Base-by-base conservation (phyloP, 2,888 invertebrate species). In the Pseudeuparius sepicola region DNA sequence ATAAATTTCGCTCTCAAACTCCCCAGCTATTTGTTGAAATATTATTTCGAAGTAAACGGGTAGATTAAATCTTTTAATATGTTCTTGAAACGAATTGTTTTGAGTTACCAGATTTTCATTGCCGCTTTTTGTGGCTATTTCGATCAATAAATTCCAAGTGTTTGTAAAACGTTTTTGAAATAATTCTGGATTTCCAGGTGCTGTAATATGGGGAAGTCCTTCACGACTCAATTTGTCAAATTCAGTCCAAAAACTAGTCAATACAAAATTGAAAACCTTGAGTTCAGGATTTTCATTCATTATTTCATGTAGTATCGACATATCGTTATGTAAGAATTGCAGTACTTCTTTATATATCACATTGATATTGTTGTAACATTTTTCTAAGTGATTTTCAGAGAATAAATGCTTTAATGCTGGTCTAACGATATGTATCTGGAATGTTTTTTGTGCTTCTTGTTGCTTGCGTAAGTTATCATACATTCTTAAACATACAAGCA, bases 31-130 rank as follows among this genome's bases (percentile, higher is more conserved):
- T 65, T 92, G 88, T 68, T 93, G 93, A 65, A 90, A 93, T 46
- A 90, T 73, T 47, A 90, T 86, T 66, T 94, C 93, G 60, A 89
- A 94, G 63, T 96, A 96, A n/a, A 96, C 92, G 7, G 90, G 86
- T 31, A 94, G 67, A 63, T 93, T 94, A 86, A 93, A 96, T 48
- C 86, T 78, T 44, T 77, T 76, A 47, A 60, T 49, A 38, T 87
- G 73, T 55, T 90, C 77, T 51, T 75, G 75, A 54, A 84, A 89
- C 43, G 82, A 78, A 2, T 71, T 60, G 52, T 85, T 78, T 34
- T 68, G 64, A 43, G 74, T 69, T 34, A 89, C 68, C 14, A 71
- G 54, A 40, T 69, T 65, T 1, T 72, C 65, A 42, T 73, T 70
- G 29, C 74, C 73, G 36, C 70, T 81, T 45, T 73, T 68, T 15